Percentiles rank a stretch among this genome's conserved stretches.
Conservation (phyloP, 2,888 invertebrate species). For the Hedya salicella region DNA sequence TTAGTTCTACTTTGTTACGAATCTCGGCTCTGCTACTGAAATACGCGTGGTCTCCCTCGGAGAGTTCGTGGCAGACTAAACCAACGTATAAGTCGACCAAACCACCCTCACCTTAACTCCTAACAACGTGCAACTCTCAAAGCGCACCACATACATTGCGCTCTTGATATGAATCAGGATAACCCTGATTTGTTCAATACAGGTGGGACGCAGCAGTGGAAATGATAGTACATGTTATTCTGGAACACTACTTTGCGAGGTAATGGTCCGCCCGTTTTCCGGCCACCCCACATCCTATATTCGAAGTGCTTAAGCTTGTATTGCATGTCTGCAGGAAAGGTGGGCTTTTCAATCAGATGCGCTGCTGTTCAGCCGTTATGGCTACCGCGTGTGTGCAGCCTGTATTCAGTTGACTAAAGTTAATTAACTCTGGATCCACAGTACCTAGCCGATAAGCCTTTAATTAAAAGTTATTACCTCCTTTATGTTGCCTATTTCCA, state of each 20-base stretch:
- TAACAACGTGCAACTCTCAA: neutral
- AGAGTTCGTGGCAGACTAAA: conserved; percentile 58
- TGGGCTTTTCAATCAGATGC: conserved; percentile 73
- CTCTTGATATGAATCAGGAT: neutral
- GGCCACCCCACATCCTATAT: conserved; percentile 55
- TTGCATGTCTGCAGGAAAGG: conserved; percentile 72
- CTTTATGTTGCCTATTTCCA: neutral
- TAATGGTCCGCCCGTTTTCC: conserved; percentile 48
- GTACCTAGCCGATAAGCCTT: conserved; percentile 14
- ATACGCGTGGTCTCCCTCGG: conserved; percentile 53
- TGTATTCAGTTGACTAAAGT: conserved; percentile 30
- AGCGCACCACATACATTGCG: conserved; percentile 53
- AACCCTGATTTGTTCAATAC: neutral
- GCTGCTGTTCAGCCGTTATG: conserved; percentile 52
- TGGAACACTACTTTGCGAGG: neutral
- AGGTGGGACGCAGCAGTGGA: conserved; percentile 50
- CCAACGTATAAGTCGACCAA: conserved; percentile 31
- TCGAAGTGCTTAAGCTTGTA: conserved; percentile 65
- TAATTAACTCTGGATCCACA: conserved; percentile 35
- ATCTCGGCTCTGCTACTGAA: conserved; percentile 44
- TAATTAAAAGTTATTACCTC: conserved; percentile 21
- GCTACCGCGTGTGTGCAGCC: conserved; percentile 10
- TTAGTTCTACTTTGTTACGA: conserved; percentile 60
- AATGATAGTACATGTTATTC: neutral
- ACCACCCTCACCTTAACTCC: conserved; percentile 16